phyloP scores from a whole-genome alignment of 2,888 invertebrate species.

The Lampropteryx suffumata region DNA sequence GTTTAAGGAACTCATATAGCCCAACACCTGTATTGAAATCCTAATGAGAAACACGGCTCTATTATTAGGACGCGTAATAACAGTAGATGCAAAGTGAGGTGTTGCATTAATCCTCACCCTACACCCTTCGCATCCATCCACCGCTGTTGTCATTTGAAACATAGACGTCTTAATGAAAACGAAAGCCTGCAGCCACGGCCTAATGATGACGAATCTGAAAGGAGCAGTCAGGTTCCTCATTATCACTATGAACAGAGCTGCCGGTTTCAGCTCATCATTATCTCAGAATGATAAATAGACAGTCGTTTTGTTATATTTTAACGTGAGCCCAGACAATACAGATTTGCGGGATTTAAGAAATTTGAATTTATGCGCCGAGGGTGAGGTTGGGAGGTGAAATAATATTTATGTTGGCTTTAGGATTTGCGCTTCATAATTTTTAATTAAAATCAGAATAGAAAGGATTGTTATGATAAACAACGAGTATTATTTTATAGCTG shows the following conservation, averaged over 20 bases:
- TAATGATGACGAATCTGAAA: conserved; percentile 79
- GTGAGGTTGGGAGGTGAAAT: conserved; percentile 11
- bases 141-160: conserved; percentile 62
- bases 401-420: conserved; percentile 31
- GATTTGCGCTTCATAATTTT: conserved; percentile 5
- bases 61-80: conserved; percentile 11
- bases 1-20: conserved; percentile 9
- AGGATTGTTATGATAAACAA: neutral
- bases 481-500: neutral
- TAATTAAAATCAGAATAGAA: conserved; percentile 14
- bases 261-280: conserved; percentile 52
- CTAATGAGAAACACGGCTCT: conserved; percentile 14
- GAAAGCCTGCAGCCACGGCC: conserved; percentile 63
- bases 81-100: conserved; percentile 34
- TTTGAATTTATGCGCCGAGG: conserved; percentile 26
- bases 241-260: conserved; percentile 60
- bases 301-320: conserved; percentile 39
- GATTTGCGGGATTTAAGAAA: conserved; percentile 26
- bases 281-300: conserved; percentile 54
- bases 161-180: conserved; percentile 76
- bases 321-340: conserved; percentile 29
- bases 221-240: conserved; percentile 66
- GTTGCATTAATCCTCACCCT: conserved; percentile 44
- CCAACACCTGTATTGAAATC: conserved; percentile 19
- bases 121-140: conserved; percentile 33